Evolutionary conservation across 2,888 invertebrate species (phyloP).

Genomic region (Hyles lineata): DNA sequence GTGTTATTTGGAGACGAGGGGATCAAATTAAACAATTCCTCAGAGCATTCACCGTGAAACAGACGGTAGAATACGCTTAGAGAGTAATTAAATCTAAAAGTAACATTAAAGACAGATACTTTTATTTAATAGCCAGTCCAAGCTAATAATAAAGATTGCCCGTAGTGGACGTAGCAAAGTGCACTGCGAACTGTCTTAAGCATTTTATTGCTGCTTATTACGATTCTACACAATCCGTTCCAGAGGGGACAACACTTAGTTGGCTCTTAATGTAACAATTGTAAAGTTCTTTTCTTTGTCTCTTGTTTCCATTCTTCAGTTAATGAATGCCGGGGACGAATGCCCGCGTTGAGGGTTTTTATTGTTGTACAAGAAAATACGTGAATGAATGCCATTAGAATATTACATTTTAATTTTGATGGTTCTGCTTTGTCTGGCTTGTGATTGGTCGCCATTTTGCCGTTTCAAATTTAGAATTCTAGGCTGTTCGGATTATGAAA

Average conservation of each 20-base stretch:
- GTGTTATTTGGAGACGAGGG: too few species aligned
- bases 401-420: conserved; percentile 13
- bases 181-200: not conserved
- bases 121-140: not conserved
- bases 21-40: too few species aligned
- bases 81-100: too few species aligned
- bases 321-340: conserved; percentile 12
- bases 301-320: conserved; percentile 10
- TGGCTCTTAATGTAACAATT: conserved; percentile 17
- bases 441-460: not conserved
- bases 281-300: conserved; percentile 14
- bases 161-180: not conserved
- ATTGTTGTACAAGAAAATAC: conserved; percentile 17
- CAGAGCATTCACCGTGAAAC: too few species aligned
- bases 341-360: conserved; percentile 14
- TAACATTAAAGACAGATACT: not conserved
- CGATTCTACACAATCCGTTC: conserved; percentile 22
- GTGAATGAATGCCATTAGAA: conserved; percentile 3
- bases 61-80: too few species aligned
- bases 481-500: not conserved
- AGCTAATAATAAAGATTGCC: conserved; percentile 1
- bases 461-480: not conserved
- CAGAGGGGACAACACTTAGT: conserved; percentile 14
- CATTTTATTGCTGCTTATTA: conserved; percentile 25
- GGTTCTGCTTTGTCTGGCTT: not conserved